Percentiles rank a stretch among this genome's conserved stretches.
These are phyloP conservation scores for Poeciliopsis paucimaculata DNA, from an alignment of 2,797 vertebrate genomes.

Conservation along the genomic window DNA sequence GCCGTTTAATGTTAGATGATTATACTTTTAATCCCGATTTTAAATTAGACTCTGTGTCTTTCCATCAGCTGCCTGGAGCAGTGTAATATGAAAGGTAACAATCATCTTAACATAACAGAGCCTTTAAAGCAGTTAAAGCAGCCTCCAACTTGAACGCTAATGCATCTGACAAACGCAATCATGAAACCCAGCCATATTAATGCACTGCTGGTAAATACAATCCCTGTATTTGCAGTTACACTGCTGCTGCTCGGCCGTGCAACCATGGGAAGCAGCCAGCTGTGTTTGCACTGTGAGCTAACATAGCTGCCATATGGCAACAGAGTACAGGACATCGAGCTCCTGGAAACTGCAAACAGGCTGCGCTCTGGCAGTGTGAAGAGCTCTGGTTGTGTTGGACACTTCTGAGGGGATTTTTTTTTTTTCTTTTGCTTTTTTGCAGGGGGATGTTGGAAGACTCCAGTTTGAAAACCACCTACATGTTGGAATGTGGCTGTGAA, in stretches of 20 bases:
- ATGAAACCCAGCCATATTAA: constrained; percentile 43
- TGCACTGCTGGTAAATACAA: constrained; percentile 29
- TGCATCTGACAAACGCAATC: constrained; percentile 38
- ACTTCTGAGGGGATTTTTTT: constrained; percentile 21
- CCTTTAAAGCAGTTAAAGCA: constrained; percentile 42
- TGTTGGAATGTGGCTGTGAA: constrained; percentile 25
- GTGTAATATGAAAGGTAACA: constrained; percentile 20
- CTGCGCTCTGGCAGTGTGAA: constrained; percentile 2
- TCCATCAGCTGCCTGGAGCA: constrained; percentile 12
- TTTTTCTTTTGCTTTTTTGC: constrained; percentile 7
- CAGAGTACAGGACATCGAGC: constrained; percentile 21
- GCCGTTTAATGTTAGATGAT: neutral
- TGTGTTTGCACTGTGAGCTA: constrained; percentile 61
- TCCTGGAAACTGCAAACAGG: constrained; percentile 41
- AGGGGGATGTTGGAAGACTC: constrained; percentile 20
- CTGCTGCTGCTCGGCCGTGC: constrained; percentile 61
- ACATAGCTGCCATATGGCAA: constrained; percentile 60
- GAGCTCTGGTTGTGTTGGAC: constrained; percentile 13
- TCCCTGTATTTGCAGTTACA: constrained; percentile 38
- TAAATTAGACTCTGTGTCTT: constrained; percentile 3
- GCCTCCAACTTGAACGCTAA: constrained; percentile 30
- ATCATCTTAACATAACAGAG: constrained; percentile 33
- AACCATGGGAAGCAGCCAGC: constrained; percentile 64
- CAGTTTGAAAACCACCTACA: constrained; percentile 41
- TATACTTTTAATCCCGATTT: neutral